phyloP scores from a whole-genome alignment of 2,888 invertebrate species.

The Julus scanicus region DNA sequence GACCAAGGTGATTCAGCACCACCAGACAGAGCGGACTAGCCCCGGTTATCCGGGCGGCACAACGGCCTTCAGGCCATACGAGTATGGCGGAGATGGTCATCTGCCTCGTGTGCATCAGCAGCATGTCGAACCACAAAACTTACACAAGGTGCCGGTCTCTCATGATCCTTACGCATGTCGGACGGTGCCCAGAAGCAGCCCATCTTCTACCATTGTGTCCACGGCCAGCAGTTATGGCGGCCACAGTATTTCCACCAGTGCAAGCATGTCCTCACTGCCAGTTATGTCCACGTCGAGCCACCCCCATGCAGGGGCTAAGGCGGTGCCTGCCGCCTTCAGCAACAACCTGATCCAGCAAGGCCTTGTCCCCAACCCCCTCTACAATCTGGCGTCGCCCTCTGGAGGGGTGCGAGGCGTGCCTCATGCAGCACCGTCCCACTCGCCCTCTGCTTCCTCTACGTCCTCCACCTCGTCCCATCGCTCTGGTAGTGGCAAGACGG shows the following conservation, averaged over 20 bases:
- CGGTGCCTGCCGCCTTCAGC: conserved; percentile 46
- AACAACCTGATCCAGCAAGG: conserved; percentile 65
- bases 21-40: conserved; percentile 30
- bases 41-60: conserved; percentile 43
- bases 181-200: neutral
- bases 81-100: conserved; percentile 56
- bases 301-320: neutral
- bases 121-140: conserved; percentile 37
- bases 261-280: neutral
- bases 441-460: neutral
- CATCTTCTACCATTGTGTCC: conserved; percentile 34
- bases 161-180: conserved; percentile 17
- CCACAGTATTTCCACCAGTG: conserved; percentile 55
- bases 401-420: conserved; percentile 16
- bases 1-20: conserved; percentile 2
- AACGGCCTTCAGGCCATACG: conserved; percentile 60
- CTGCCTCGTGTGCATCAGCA: conserved; percentile 2
- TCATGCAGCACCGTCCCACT: neutral
- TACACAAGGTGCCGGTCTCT: conserved; percentile 18
- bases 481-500: conserved; percentile 9
- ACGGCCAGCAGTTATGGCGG: conserved; percentile 54
- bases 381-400: conserved; percentile 59
- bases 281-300: conserved; percentile 50
- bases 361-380: conserved; percentile 67
- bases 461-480: neutral